Evolutionary conservation across 2,797 vertebrate species (phyloP), one percentile per base, ranked within the genome.

Genomic region (Scolopax bukidnonensis): DNA sequence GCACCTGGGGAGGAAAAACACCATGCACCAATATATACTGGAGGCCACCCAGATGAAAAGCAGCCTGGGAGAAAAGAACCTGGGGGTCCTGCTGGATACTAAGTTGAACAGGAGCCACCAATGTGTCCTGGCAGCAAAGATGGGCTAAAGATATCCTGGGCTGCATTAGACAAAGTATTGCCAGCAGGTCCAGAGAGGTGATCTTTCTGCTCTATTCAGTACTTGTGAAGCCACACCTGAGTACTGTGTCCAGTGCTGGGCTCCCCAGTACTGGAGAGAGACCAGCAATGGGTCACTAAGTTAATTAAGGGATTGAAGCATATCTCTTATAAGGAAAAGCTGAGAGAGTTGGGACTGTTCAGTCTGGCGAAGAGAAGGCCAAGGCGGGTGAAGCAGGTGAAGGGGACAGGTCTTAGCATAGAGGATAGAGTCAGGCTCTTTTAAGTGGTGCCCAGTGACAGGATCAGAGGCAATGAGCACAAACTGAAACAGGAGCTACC

Each of bases 311-410:
- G 30, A 61, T 61, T 89, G 48, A 56, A 47, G 28, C 14, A 11
- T 48, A 14, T 36, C 6, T 56, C 30, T 32, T 54, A 40, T 0
- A 2, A 78, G 41, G 51, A 78, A 64, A 50, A n/a, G 43, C 19
- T 43, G 32, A 50, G 23, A 43, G 32, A 41, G 12, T 27, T 57
- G 36, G 36, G 27, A 47, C 40, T 53, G 36, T 64, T 57, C 36
- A 50, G 36, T 28, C 53, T 33, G 24, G 10, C 70, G 43, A 56
- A 73, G 43, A 50, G 43, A 41, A 32, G 28, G 33, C n/a, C 16
- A 0, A 0, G 32, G 16, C 36, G 1, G 12, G 27, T 18, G 9
- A 40, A 13, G 12, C 0, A 17, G 19, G 36, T 2, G 16, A 30
- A 11, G 3, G 16, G 18, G 8, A 11, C 1, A 3, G 7, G 13